phyloP scores from a whole-genome alignment of 2,113 vertebrate genomes.

The Regulus satrapa region DNA sequence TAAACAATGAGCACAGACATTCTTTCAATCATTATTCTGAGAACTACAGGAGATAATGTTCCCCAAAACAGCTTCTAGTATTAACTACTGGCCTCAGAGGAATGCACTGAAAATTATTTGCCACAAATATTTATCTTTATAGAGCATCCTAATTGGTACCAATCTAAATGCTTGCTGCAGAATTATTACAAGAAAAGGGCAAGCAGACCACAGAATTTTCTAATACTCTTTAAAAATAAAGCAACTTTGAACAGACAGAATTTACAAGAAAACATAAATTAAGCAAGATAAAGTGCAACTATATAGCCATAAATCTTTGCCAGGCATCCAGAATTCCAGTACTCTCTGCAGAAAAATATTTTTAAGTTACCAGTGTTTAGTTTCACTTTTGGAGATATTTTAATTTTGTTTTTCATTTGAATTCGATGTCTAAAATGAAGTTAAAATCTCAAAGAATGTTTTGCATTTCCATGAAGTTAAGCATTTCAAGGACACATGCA shows the following conservation, averaged over 20 bases:
- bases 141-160: background rate
- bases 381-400: background rate
- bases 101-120: background rate
- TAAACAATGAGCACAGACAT: background rate
- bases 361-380: fast-evolving
- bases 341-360: background rate
- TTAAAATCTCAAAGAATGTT: background rate
- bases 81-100: background rate
- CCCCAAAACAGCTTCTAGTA: background rate
- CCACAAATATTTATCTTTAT: background rate
- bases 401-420: background rate
- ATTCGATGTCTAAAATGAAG: background rate
- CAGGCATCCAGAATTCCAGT: background rate
- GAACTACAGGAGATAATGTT: background rate
- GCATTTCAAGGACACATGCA: background rate
- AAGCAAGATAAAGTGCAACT: background rate
- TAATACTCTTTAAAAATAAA: background rate
- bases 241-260: background rate
- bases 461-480: background rate
- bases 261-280: background rate
- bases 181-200: background rate
- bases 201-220: background rate
- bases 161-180: background rate
- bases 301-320: background rate
- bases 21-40: background rate